Conservation (phyloP, 35 echinoderm and acorn worm genomes). For the Anneissia japonica region DNA sequence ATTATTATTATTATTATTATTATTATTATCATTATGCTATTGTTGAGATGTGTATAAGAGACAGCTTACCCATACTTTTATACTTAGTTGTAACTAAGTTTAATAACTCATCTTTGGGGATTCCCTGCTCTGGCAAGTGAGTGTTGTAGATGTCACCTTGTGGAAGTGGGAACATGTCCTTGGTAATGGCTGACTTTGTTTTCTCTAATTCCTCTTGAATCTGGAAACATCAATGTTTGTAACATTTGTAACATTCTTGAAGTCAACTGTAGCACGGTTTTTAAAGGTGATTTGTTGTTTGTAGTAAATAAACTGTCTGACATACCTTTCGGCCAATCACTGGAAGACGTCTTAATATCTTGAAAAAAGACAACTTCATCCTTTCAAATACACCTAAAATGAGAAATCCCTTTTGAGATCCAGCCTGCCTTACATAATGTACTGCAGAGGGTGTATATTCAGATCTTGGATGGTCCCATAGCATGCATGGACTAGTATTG, state of each 20-base stretch:
- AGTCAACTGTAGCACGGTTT: neutral
- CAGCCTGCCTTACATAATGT: too few relatives aligned
- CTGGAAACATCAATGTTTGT: conserved; percentile 23
- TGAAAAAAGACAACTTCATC: conserved; percentile 65
- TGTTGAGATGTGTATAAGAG: too few relatives aligned
- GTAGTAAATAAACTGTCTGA: neutral
- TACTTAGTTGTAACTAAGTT: conserved; percentile 50
- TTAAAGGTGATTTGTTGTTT: too few relatives aligned
- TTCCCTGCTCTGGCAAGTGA: conserved; percentile 43
- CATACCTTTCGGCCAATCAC: conserved; percentile 69
- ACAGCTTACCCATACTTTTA: conserved; percentile 62
- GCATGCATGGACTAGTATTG: too few relatives aligned
- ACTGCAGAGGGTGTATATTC: too few relatives aligned
- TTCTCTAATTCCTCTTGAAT: conserved; percentile 72
- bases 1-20: too few relatives aligned
- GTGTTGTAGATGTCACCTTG: conserved; percentile 52
- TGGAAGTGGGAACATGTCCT: conserved; percentile 54
- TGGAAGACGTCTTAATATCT: conserved; percentile 51
- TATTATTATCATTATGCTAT: too few relatives aligned
- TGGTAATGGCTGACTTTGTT: conserved; percentile 57
- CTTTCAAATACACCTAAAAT: conserved; percentile 48
- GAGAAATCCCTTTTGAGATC: too few relatives aligned
- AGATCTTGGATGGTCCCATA: too few relatives aligned
- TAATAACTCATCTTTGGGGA: conserved; percentile 31
- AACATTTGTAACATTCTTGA: too few relatives aligned